phyloP scores from a whole-genome alignment of 2,888 invertebrate genomes.

The Miltochrista miniata region DNA sequence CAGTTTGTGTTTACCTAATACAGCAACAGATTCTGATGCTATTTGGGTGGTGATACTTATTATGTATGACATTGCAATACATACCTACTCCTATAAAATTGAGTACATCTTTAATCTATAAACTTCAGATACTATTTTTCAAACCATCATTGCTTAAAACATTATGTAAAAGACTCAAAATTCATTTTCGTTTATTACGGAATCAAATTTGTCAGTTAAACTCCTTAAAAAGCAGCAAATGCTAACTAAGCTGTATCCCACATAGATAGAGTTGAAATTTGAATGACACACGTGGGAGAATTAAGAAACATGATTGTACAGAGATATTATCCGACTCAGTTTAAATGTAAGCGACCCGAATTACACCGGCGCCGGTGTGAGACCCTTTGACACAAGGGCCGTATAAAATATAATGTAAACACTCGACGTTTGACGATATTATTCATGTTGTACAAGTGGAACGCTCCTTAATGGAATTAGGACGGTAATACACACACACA shows the following conservation, averaged over 20 bases:
- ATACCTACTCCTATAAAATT: too few species aligned
- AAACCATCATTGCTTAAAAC: too few species aligned
- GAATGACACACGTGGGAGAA: not conserved
- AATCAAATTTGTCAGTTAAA: conserved; percentile 18
- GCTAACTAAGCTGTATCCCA: conserved; percentile 9
- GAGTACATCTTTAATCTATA: too few species aligned
- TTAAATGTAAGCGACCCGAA: conserved; percentile 45
- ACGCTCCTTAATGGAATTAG: conserved; percentile 18
- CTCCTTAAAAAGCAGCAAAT: conserved; percentile 7
- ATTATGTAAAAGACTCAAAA: too few species aligned
- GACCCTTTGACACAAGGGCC: conserved; percentile 37
- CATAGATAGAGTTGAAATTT: conserved; percentile 5
- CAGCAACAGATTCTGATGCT: too few species aligned
- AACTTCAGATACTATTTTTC: too few species aligned
- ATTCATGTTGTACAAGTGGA: conserved; percentile 31
- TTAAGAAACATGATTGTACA: conserved; percentile 16
- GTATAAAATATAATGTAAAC: conserved; percentile 41
- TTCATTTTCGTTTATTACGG: too few species aligned
- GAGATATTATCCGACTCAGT: conserved; percentile 44
- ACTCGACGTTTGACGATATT: conserved; percentile 39
- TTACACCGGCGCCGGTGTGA: conserved; percentile 36
- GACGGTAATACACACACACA: not conserved
- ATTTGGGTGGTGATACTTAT: too few species aligned
- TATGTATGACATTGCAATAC: too few species aligned
- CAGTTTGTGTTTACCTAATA: too few species aligned